phyloP scores from a whole-genome alignment of 2,888 invertebrate species.

The Abrostola tripartita region DNA sequence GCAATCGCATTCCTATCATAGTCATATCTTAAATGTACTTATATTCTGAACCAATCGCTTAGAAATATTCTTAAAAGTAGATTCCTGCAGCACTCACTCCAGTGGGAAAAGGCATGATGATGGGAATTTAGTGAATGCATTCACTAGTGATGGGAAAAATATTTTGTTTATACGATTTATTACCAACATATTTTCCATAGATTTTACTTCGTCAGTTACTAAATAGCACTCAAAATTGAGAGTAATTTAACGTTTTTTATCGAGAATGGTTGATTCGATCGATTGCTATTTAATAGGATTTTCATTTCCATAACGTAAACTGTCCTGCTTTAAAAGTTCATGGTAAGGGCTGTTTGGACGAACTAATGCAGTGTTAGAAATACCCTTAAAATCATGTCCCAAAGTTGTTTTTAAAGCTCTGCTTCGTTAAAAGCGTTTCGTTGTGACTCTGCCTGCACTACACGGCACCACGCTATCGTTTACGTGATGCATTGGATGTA shows the following conservation, averaged over 20 bases:
- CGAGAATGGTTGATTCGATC: no score
- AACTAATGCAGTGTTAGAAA: no score
- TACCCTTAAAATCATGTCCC: not conserved
- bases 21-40: not conserved
- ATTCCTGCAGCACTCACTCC: not conserved
- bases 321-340: no score
- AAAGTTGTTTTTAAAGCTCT: not conserved
- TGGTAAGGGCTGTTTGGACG: no score
- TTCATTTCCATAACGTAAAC: no score
- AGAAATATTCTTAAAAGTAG: not conserved
- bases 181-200: not conserved
- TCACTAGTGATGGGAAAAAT: not conserved
- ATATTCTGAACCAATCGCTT: not conserved
- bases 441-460: not conserved
- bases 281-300: no score
- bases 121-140: not conserved
- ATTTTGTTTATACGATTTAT: not conserved
- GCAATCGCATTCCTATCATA: no score
- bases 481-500: not conserved
- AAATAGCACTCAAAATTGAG: no score
- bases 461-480: slow-evolving; percentile 15
- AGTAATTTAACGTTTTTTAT: no score
- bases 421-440: not conserved
- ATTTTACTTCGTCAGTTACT: no score
- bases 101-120: no score